Conservation (phyloP, 2,888 invertebrate genomes). For the Tenthredo distinguenda region DNA sequence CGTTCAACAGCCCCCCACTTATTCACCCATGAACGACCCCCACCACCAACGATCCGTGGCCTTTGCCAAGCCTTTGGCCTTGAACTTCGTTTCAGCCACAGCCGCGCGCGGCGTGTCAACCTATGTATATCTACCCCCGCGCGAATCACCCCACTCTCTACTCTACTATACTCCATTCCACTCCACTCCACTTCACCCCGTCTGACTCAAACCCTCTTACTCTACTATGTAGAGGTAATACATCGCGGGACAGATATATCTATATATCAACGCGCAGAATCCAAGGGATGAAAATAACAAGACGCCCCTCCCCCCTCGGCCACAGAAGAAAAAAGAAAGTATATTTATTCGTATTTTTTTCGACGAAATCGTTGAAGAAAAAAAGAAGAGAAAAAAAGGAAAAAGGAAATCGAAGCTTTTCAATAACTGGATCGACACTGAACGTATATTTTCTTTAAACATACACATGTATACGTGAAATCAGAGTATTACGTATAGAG, state of each 20-base stretch:
- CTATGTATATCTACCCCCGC: slow-evolving; percentile 20
- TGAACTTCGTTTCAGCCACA: slow-evolving; percentile 78
- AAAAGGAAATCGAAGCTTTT: too few relatives aligned
- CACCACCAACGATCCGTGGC: slow-evolving; percentile 68
- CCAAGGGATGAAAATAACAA: not conserved
- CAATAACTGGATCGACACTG: too few relatives aligned
- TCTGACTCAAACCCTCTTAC: slow-evolving; percentile 47
- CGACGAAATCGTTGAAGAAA: too few relatives aligned
- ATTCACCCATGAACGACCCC: slow-evolving; percentile 69
- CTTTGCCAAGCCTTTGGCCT: slow-evolving; percentile 78
- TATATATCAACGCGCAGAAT: not conserved
- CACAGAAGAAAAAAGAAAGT: too few relatives aligned
- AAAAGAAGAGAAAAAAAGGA: too few relatives aligned
- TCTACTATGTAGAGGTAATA: too few relatives aligned
- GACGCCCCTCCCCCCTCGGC: too few relatives aligned
- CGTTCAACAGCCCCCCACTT: slow-evolving; percentile 82
- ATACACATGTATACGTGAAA: not conserved
- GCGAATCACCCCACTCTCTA: slow-evolving; percentile 22
- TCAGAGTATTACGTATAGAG: slow-evolving; percentile 58
- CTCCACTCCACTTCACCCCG: not conserved
- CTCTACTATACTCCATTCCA: not conserved
- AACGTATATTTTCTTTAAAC: not conserved
- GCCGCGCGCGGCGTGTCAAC: slow-evolving; percentile 75
- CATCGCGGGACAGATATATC: slow-evolving; percentile 39
- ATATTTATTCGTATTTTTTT: too few relatives aligned